Conservation (phyloP, 2,113 vertebrate species). For the Labeo rohita region DNA sequence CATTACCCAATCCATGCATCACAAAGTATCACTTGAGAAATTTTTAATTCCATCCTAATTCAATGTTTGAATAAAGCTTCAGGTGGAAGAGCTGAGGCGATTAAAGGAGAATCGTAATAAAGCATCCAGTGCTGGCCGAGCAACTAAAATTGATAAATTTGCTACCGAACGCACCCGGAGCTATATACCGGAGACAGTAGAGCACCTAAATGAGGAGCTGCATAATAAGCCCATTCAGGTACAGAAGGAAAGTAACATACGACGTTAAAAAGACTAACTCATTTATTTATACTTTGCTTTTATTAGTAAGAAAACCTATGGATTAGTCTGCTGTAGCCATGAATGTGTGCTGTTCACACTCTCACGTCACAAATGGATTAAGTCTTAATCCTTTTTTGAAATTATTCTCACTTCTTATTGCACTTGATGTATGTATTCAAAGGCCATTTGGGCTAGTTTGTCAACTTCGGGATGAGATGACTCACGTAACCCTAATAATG, state of each 20-base stretch:
- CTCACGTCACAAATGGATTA: slow-evolving; percentile 22
- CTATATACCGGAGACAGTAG: not conserved
- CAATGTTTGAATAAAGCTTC: slow-evolving; percentile 73
- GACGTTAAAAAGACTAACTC: not conserved
- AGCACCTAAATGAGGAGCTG: slow-evolving; percentile 14
- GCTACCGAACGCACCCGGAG: not conserved
- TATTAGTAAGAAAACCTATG: not conserved
- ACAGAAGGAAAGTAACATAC: not conserved
- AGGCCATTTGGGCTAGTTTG: slow-evolving; percentile 6
- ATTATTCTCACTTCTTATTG: slow-evolving; percentile 28
- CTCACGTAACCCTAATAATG: not conserved
- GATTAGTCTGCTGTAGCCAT: not conserved
- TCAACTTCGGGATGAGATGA: not conserved
- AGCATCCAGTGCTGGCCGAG: slow-evolving; percentile 73
- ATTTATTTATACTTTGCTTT: not conserved
- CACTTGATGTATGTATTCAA: not conserved
- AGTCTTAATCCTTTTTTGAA: slow-evolving; percentile 26
- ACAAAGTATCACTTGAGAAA: slow-evolving; percentile 21
- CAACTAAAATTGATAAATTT: slow-evolving; percentile 51
- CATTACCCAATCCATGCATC: not conserved
- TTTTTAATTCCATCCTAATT: slow-evolving; percentile 38
- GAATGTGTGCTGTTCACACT: slow-evolving; percentile 9
- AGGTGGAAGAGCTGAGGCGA: slow-evolving; percentile 88
- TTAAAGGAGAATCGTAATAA: slow-evolving; percentile 84
- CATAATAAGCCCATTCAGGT: slow-evolving; percentile 7